Percentiles rank a stretch among this genome's conserved stretches.
Conservation (phyloP, 2,797 vertebrate genomes). For the Hydrophis major region DNA sequence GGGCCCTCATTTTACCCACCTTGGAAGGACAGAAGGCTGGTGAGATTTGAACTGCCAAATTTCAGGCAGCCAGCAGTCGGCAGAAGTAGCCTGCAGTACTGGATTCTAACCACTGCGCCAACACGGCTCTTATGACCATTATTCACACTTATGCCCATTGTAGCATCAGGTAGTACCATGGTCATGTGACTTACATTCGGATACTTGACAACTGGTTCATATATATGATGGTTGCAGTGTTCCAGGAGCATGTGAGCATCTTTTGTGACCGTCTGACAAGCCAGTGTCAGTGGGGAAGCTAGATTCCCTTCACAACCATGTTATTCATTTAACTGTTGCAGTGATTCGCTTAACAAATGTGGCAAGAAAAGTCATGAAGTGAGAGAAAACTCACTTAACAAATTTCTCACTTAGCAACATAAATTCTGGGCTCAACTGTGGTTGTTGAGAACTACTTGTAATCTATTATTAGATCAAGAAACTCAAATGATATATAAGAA, state of each 20-base stretch:
- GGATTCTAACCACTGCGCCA: no score
- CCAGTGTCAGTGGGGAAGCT: neutral
- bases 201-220: neutral
- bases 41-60: no score
- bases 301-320: neutral
- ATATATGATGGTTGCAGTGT: neutral
- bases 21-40: no score
- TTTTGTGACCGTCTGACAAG: neutral
- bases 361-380: neutral
- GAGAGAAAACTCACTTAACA: neutral
- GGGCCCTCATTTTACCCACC: no score
- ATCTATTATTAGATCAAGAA: conserved; percentile 70
- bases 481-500: conserved; percentile 69
- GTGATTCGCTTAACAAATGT: neutral
- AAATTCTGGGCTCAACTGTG: neutral
- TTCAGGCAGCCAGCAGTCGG: no score
- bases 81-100: no score
- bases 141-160: neutral
- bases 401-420: neutral
- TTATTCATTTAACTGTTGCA: neutral
- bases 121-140: neutral
- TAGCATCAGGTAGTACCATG: neutral
- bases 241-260: neutral
- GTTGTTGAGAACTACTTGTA: conserved; percentile 35
- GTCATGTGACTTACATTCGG: neutral